phyloP scores from a whole-genome alignment of 2,888 invertebrate species.

The Pegoplata infirma region DNA sequence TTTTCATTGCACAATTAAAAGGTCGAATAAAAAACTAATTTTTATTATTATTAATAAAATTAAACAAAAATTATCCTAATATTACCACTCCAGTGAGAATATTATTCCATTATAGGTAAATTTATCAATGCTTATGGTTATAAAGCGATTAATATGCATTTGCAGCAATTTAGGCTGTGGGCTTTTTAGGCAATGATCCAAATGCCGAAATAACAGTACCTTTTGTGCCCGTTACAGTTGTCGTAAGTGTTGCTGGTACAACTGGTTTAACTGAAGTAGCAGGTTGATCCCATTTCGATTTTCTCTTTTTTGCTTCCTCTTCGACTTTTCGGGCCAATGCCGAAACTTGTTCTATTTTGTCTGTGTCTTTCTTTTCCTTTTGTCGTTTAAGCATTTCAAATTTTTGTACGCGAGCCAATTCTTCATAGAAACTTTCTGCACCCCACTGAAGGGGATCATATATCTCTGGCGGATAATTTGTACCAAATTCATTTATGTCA shows the following conservation, averaged over 20 bases:
- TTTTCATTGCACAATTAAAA: too few relatives aligned
- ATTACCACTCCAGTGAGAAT: too few relatives aligned
- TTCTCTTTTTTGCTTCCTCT: slow-evolving; percentile 89
- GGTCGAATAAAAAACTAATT: too few relatives aligned
- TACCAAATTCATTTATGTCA: slow-evolving; percentile 96
- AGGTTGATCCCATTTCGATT: slow-evolving; percentile 96
- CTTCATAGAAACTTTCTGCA: slow-evolving; percentile 95
- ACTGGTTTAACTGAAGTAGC: slow-evolving; percentile 76
- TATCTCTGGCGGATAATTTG: slow-evolving; percentile 95
- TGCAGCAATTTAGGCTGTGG: slow-evolving; percentile 68
- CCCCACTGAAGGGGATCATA: slow-evolving; percentile 96
- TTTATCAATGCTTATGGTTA: too few relatives aligned
- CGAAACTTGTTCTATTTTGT: slow-evolving; percentile 88
- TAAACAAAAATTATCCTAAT: too few relatives aligned
- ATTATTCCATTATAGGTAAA: too few relatives aligned
- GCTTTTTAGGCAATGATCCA: slow-evolving; percentile 92
- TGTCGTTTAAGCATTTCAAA: slow-evolving; percentile 94
- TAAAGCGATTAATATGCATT: too few relatives aligned
- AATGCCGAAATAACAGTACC: slow-evolving; percentile 95
- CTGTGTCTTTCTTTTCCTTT: slow-evolving; percentile 91
- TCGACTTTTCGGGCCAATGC: slow-evolving; percentile 84
- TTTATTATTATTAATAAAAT: too few relatives aligned
- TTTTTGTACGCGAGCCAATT: slow-evolving; percentile 92
- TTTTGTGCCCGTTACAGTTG: slow-evolving; percentile 92
- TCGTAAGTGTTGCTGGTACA: slow-evolving; percentile 86